phyloP scores from a whole-genome alignment of 2,113 vertebrate genomes.

The Ptilorrhoa leucosticta region DNA sequence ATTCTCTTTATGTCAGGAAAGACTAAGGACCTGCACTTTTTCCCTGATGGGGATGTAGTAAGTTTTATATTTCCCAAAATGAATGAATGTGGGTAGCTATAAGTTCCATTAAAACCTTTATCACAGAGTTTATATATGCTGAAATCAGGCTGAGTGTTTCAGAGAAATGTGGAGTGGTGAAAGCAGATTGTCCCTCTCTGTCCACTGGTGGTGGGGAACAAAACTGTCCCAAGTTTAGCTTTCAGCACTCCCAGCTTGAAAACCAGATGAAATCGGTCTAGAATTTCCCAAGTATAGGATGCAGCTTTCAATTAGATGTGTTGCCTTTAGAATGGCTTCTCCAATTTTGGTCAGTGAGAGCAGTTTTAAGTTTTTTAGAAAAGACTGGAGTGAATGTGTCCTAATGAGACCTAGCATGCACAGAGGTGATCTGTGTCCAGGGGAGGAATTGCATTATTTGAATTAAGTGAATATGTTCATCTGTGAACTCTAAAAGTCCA shows the following conservation, averaged over 20 bases:
- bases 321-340: background rate
- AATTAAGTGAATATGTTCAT: background rate
- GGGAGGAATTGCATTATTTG: background rate
- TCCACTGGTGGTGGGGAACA: background rate
- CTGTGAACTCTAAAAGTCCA: background rate
- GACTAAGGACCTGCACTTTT: background rate
- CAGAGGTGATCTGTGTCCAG: background rate
- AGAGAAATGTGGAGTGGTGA: no score
- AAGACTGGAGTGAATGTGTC: background rate
- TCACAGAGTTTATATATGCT: background rate
- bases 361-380: background rate
- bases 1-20: background rate
- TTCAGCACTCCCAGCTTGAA: background rate
- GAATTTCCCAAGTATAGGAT: background rate
- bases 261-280: background rate
- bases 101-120: background rate
- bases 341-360: background rate
- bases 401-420: background rate
- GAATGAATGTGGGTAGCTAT: background rate
- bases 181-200: background rate
- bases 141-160: background rate
- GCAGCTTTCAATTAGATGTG: background rate
- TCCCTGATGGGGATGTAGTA: background rate
- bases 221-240: background rate
- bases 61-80: background rate